Evolutionary conservation across 2,888 invertebrate genomes (phyloP), one percentile per base, ranked within the genome.

Genomic region (Marasmarcha lunaedactyla): DNA sequence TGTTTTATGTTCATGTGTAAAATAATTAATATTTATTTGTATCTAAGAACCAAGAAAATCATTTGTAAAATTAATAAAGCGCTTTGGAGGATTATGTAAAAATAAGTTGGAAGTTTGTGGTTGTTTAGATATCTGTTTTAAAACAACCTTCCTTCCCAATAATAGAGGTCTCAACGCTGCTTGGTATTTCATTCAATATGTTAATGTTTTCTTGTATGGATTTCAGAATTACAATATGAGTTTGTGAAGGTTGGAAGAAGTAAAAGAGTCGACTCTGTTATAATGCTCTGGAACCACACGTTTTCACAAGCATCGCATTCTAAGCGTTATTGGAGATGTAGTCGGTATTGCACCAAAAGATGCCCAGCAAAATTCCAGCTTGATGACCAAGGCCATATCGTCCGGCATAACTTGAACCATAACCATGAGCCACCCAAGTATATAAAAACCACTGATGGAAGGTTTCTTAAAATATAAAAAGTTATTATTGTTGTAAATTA

Each of bases 271-370:
- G 7, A 20, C 7, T 20, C 41, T 2, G 36, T 61, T n/a, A 50
- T 63, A 49, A 5, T 60, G 3, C 63, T 56, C 41, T 51, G 51
- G 35, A 46, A 53, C 11, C 47, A 60, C 39, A 57, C 59, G 0
- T 66, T 58, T 41, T 61, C 60, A 7, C 56, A 61, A 27, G 57
- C 58, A 39, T 58, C 59, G 57, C 51, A 46, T 27, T 51, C 54
- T 1, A 50, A 60, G 2, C 57, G 47, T 14, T 63, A 62, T 60
- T 20, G 3, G 3, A 20, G 20, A 20, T 20, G 20, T 7, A 20
- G 20, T 20, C 3, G 20, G 3, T 30, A 30, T 11, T 11, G 4
- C n/a, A 4, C 3, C 6, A n/a, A n/a, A 1, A 11, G 12, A n/a
- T 37, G 37, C 11, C 4, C 2, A 37, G 37, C 37, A 14, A 27